Percentiles rank a stretch among this genome's conserved stretches.
Conservation (phyloP, 1,140 invertebrate species). For the Drosophila chauvacae region DNA sequence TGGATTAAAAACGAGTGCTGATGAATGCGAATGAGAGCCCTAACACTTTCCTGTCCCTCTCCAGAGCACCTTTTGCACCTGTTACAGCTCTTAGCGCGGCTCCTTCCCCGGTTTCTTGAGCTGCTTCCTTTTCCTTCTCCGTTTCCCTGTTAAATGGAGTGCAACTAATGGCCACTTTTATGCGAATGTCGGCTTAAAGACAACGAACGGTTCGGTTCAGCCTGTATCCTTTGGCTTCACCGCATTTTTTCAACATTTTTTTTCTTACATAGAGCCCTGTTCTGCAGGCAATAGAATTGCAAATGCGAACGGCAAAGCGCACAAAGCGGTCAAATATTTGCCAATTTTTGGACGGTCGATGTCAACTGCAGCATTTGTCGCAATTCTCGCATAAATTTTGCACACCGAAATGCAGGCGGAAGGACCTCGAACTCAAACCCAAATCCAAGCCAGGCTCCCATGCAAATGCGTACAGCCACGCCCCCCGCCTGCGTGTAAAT, state of each 20-base stretch:
- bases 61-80: constrained; percentile 9
- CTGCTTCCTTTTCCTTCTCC: neutral
- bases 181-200: constrained; percentile 57
- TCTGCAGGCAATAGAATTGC: constrained; percentile 48
- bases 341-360: constrained; percentile 55
- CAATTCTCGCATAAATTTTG: constrained; percentile 54
- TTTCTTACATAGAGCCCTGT: neutral
- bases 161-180: constrained; percentile 66
- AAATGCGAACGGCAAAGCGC: constrained; percentile 58
- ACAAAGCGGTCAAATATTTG: constrained; percentile 66
- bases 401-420: constrained; percentile 40
- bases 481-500: constrained; percentile 54
- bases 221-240: constrained; percentile 11
- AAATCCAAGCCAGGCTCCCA: neutral
- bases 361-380: constrained; percentile 60
- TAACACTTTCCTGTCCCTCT: constrained; percentile 8
- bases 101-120: neutral
- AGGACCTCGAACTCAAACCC: neutral
- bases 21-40: constrained; percentile 32
- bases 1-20: constrained; percentile 69
- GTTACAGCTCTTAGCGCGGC: constrained; percentile 11
- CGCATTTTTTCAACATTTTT: neutral
- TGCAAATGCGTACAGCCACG: constrained; percentile 28
- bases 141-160: constrained; percentile 53
- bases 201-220: constrained; percentile 15